These are phyloP conservation scores for Apostichopus californicus DNA, from an alignment of 35 echinoderm and acorn worm genomes.

Conservation along the genomic window DNA sequence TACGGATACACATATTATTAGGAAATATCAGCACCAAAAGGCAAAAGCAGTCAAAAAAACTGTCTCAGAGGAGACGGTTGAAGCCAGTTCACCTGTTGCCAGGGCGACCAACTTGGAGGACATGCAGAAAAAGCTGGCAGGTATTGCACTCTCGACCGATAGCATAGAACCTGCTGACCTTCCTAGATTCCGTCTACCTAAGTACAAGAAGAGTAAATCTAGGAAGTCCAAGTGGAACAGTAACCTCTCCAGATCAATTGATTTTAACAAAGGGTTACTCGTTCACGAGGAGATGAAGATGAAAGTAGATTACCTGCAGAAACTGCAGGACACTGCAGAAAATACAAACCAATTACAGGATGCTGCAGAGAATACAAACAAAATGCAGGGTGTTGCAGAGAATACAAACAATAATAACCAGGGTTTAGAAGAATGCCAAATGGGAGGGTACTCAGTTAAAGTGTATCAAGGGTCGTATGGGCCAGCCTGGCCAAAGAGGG, in stretches of 20 bases:
- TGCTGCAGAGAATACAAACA: no score
- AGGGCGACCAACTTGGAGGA: conserved; percentile 82
- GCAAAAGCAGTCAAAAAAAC: conserved; percentile 34
- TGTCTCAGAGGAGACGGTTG: neutral
- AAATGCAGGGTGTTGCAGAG: no score
- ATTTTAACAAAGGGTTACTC: conserved; percentile 2
- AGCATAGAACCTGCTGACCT: conserved; percentile 8
- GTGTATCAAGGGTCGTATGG: conserved; percentile 1
- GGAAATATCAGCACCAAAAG: conserved; percentile 31
- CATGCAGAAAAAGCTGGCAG: conserved; percentile 90
- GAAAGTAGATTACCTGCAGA: neutral
- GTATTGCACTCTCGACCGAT: conserved; percentile 66
- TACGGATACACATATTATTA: neutral
- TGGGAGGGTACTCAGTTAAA: conserved; percentile 17
- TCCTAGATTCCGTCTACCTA: conserved; percentile 34
- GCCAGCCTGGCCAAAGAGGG: conserved; percentile 45
- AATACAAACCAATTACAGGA: neutral
- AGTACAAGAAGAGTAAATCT: conserved; percentile 52
- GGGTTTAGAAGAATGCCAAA: neutral
- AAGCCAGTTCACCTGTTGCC: conserved; percentile 1
- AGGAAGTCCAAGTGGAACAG: conserved; percentile 4
- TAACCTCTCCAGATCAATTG: neutral
- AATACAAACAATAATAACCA: neutral
- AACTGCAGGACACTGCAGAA: conserved; percentile 4
- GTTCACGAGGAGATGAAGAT: conserved; percentile 33